Conservation (phyloP, 1,140 invertebrate genomes). For the Drosophila rhopaloa region DNA sequence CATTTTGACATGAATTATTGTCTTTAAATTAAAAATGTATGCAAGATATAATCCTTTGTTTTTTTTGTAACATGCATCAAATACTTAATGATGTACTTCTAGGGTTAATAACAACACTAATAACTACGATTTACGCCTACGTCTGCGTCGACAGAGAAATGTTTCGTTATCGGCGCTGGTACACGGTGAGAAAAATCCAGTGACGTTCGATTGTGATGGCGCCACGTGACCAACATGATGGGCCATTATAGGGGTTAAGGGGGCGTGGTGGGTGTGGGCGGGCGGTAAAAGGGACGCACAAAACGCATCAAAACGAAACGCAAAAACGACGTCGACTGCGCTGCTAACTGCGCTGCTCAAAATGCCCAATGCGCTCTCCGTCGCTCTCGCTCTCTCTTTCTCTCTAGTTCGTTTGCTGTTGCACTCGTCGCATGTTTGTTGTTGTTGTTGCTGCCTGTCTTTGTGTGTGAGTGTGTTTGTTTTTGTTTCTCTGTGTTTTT, state of each 20-base stretch:
- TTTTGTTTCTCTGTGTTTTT: slow-evolving; percentile 30
- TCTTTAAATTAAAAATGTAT: too few relatives aligned
- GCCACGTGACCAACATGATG: slow-evolving; percentile 64
- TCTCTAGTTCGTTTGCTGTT: slow-evolving; percentile 23
- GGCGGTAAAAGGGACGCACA: slow-evolving; percentile 45
- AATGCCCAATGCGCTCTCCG: slow-evolving; percentile 40
- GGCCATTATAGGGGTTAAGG: slow-evolving; percentile 8
- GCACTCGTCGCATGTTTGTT: slow-evolving; percentile 29
- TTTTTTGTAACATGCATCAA: too few relatives aligned
- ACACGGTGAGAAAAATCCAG: slow-evolving; percentile 1
- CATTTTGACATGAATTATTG: too few relatives aligned
- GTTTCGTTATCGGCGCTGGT: slow-evolving; percentile 69
- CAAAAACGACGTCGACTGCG: slow-evolving; percentile 41
- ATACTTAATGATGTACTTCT: too few relatives aligned
- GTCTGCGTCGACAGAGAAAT: slow-evolving; percentile 28
- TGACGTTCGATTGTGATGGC: slow-evolving; percentile 16
- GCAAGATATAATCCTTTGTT: too few relatives aligned
- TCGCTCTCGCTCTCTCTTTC: slow-evolving; percentile 8
- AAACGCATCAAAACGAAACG: slow-evolving; percentile 57
- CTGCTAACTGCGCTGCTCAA: slow-evolving; percentile 47
- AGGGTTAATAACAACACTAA: neutral
- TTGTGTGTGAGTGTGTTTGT: slow-evolving; percentile 18
- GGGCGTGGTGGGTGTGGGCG: neutral
- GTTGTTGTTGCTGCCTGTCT: slow-evolving; percentile 10
- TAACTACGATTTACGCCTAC: neutral